A percentile compares a stretch with the other conserved stretches of the same genome.
phyloP scores from a whole-genome alignment of 1,140 invertebrate genomes.

The Cydia strobilella region DNA sequence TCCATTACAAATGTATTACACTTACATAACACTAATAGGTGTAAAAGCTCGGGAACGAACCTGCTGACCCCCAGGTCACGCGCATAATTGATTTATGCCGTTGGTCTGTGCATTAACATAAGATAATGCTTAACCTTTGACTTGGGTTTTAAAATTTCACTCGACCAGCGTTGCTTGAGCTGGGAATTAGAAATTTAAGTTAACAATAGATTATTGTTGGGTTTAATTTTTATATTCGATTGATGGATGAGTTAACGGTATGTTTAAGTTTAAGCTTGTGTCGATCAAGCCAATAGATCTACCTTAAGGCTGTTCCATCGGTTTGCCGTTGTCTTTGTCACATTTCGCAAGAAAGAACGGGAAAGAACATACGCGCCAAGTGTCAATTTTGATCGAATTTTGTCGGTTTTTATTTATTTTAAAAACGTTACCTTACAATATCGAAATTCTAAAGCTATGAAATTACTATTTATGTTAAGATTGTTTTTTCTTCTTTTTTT shows the following conservation, averaged over 20 bases:
- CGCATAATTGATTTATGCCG: constrained; percentile 75
- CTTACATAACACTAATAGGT: constrained; percentile 62
- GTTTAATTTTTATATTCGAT: neutral
- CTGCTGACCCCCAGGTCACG: constrained; percentile 58
- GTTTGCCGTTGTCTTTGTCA: too few relatives aligned
- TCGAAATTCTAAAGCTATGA: too few relatives aligned
- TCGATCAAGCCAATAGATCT: too few relatives aligned
- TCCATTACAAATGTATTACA: constrained; percentile 35
- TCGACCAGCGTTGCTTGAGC: constrained; percentile 48
- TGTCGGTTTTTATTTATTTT: too few relatives aligned
- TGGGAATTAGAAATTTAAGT: constrained; percentile 22
- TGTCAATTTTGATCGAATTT: too few relatives aligned
- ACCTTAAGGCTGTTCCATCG: too few relatives aligned
- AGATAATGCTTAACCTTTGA: constrained; percentile 75
- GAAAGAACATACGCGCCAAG: too few relatives aligned
- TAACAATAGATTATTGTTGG: constrained; percentile 1
- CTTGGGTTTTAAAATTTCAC: constrained; percentile 70
- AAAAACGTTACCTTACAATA: too few relatives aligned
- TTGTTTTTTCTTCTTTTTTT: too few relatives aligned
- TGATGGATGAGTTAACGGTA: too few relatives aligned
- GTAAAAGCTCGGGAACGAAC: constrained; percentile 59
- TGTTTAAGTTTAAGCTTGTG: neutral
- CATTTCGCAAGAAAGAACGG: too few relatives aligned
- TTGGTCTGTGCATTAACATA: constrained; percentile 74
- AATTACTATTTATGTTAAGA: too few relatives aligned